phyloP scores from a whole-genome alignment of 2,888 invertebrate genomes.

The Euzophera pinguis region DNA sequence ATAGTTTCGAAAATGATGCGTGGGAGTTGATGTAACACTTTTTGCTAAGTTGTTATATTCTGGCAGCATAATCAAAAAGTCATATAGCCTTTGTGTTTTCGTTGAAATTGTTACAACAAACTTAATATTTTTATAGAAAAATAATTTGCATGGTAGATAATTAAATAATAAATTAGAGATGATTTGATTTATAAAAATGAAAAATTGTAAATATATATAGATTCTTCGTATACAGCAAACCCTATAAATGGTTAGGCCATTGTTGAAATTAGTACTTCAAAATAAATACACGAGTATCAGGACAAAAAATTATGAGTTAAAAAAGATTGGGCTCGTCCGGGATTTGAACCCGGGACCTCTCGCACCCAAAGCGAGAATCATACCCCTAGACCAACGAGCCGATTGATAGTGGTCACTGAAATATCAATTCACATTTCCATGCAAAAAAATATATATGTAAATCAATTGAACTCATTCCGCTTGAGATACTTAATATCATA shows the following conservation, averaged over 20 bases:
- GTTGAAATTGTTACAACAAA: no score
- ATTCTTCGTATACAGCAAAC: no score
- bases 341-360: constrained; percentile 82
- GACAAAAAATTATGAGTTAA: not conserved
- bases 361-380: constrained; percentile 81
- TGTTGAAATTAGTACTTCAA: no score
- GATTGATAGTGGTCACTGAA: constrained; percentile 1
- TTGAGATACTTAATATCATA: not conserved
- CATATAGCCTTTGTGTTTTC: no score
- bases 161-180: no score
- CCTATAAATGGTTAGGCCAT: no score
- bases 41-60: no score
- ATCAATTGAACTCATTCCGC: not conserved
- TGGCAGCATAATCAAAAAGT: no score
- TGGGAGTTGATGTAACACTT: not conserved
- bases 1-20: not conserved
- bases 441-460: not conserved
- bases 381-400: constrained; percentile 82
- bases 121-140: no score
- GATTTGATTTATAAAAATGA: no score
- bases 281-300: not conserved
- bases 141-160: no score
- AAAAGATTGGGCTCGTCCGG: constrained; percentile 72
- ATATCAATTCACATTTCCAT: not conserved
- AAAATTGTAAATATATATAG: no score